A percentile compares a stretch with the other conserved stretches of the same genome.
phyloP scores from a whole-genome alignment of 2,797 vertebrate genomes.

The Brachyrhaphis roseni region DNA sequence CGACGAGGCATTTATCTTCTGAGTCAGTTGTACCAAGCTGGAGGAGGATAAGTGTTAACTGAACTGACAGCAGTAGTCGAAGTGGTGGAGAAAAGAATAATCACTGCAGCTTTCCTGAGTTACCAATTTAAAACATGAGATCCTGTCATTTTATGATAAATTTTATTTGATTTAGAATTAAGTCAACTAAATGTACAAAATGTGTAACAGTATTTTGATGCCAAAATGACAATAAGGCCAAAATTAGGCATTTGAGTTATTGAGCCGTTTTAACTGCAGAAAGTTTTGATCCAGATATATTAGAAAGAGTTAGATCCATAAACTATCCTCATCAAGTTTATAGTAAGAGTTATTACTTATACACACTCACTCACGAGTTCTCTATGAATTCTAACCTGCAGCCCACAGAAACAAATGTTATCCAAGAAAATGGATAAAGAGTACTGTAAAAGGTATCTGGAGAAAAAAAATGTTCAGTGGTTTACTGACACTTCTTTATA shows the following conservation, averaged over 20 bases:
- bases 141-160: not conserved
- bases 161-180: not conserved
- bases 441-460: not conserved
- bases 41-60: slow-evolving; percentile 35
- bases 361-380: not conserved
- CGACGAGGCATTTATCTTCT: slow-evolving; percentile 54
- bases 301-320: not conserved
- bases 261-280: not conserved
- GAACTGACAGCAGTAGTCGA: slow-evolving; percentile 41
- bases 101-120: not conserved
- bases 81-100: slow-evolving; percentile 21
- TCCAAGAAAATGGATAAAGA: not conserved
- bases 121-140: not conserved
- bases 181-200: not conserved
- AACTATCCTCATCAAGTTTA: not conserved
- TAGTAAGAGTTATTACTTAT: not conserved
- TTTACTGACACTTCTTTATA: slow-evolving; percentile 15
- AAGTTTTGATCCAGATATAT: not conserved
- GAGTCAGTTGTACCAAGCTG: slow-evolving; percentile 49
- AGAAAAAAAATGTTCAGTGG: slow-evolving; percentile 1
- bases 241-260: not conserved
- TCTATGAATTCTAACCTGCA: not conserved
- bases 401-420: not conserved
- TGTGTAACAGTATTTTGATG: not conserved
- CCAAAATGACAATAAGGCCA: not conserved